Percentiles rank a stretch among this genome's conserved stretches.
These are phyloP conservation scores for Pachypanchax playfairii DNA, from an alignment of 2,113 vertebrate species.

Conservation along the genomic window DNA sequence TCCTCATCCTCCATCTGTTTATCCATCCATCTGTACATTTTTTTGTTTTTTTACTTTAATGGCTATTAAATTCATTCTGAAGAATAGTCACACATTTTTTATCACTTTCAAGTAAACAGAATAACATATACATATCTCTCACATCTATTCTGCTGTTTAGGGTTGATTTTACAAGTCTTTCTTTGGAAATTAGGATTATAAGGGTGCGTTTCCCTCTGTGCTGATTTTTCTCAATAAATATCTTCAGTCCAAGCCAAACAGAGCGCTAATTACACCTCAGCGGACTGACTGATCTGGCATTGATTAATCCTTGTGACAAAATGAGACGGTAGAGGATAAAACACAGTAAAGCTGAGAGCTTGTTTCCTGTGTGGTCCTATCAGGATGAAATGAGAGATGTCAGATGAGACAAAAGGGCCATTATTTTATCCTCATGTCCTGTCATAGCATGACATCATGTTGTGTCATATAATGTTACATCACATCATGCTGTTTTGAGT, in stretches of 20 bases:
- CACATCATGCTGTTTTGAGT: not conserved
- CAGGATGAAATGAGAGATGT: too few species aligned
- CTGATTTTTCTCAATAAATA: not conserved
- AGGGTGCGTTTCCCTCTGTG: too few species aligned
- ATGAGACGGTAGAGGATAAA: not conserved
- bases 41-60: not conserved
- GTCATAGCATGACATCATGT: not conserved
- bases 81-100: not conserved
- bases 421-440: too few species aligned
- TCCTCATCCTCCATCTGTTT: conserved; percentile 8
- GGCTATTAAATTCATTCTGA: too few species aligned
- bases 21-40: conserved; percentile 6
- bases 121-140: not conserved
- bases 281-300: not conserved
- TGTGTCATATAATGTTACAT: not conserved
- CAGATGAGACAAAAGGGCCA: not conserved
- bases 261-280: not conserved
- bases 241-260: not conserved
- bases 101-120: not conserved
- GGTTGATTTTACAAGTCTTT: not conserved
- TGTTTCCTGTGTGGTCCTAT: not conserved
- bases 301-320: not conserved
- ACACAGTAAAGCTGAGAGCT: not conserved
- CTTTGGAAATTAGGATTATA: too few species aligned
- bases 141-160: not conserved